These are phyloP conservation scores for Bufo gargarizans DNA, from an alignment of 2,113 vertebrate genomes.

Conservation along the genomic window DNA sequence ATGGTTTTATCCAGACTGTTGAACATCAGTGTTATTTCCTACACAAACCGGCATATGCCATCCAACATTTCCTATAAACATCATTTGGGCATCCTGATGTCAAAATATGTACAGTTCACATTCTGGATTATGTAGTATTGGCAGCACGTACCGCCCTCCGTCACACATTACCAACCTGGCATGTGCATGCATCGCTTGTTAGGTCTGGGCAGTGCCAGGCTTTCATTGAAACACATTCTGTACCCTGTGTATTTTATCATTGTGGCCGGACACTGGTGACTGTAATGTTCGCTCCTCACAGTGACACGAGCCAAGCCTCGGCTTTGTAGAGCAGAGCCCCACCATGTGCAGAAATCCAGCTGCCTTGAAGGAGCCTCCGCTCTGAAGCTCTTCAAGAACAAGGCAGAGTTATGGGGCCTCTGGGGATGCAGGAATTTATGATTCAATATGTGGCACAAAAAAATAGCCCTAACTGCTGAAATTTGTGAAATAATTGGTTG, in stretches of 20 bases:
- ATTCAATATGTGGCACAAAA: slow-evolving; percentile 52
- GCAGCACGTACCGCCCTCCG: background rate
- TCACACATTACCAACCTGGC: slow-evolving; percentile 7
- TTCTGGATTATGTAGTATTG: background rate
- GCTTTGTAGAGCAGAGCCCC: background rate
- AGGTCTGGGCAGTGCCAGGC: slow-evolving; percentile 23
- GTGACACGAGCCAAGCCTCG: background rate
- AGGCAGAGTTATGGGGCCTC: slow-evolving; percentile 48
- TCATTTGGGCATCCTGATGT: slow-evolving; percentile 14
- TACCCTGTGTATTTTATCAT: background rate
- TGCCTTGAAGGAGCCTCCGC: slow-evolving; percentile 25
- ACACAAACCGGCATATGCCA: background rate
- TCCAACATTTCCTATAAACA: slow-evolving; percentile 3
- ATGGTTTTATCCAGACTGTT: slow-evolving; percentile 11
- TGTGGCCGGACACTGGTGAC: background rate
- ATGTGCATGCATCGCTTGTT: background rate
- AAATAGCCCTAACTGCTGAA: slow-evolving; percentile 27
- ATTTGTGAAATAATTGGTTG: slow-evolving; percentile 47
- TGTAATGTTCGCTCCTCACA: background rate
- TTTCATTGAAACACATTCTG: background rate
- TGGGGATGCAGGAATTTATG: slow-evolving; percentile 54
- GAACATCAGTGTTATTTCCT: background rate
- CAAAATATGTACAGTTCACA: background rate
- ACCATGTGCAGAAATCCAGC: slow-evolving; percentile 10
- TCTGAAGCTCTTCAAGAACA: slow-evolving; percentile 14